Conservation (phyloP, 2,888 invertebrate genomes). For the Furcula furcula region DNA sequence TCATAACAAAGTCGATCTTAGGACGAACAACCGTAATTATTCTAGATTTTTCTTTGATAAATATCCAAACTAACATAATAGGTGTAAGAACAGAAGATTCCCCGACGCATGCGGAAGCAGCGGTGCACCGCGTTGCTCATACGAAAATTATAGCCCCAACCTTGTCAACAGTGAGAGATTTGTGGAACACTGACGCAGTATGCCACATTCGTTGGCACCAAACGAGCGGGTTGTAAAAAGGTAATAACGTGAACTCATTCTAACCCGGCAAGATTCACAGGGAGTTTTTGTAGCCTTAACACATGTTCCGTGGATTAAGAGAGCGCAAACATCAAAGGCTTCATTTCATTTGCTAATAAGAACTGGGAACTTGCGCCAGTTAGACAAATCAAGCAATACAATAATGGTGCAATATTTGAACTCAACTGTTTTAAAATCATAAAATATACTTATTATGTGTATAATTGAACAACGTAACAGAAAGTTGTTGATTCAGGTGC, state of each 20-base stretch:
- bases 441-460: no score
- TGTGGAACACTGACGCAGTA: conserved; percentile 8
- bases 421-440: no score
- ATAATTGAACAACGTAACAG: no score
- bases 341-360: conserved; percentile 5
- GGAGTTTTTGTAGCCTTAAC: conserved; percentile 11
- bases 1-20: no score
- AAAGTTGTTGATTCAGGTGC: not conserved
- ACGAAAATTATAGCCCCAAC: not conserved
- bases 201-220: conserved; percentile 6
- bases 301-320: conserved; percentile 10
- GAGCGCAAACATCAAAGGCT: conserved; percentile 3
- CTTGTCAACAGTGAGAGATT: conserved; percentile 9
- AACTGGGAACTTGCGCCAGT: no score
- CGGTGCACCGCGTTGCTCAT: conserved; percentile 7
- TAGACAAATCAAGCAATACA: no score
- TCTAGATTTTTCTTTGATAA: conserved; percentile 53
- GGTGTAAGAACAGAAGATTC: conserved; percentile 39
- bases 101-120: conserved; percentile 27
- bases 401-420: no score
- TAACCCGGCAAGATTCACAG: conserved; percentile 14
- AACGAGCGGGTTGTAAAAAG: conserved; percentile 13
- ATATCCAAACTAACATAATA: conserved; percentile 47
- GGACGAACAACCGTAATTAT: no score
- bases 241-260: conserved; percentile 11